Evolutionary conservation across 1,140 invertebrate species (phyloP).

Genomic region (Acromyrmex echinatior): DNA sequence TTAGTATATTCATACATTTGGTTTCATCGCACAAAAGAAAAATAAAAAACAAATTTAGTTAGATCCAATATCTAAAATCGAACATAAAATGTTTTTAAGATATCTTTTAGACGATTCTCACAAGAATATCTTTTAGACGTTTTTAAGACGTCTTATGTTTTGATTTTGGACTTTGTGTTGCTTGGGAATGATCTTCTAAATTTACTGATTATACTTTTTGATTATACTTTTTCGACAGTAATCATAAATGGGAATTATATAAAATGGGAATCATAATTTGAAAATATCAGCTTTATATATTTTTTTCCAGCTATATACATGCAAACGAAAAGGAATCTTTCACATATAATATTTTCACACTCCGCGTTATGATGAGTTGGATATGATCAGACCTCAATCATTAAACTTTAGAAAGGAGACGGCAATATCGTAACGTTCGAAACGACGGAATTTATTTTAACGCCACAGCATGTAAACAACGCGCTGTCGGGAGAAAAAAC

Average conservation of each 20-base stretch:
- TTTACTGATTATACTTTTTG: neutral
- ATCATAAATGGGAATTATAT: neutral
- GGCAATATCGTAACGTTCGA: neutral
- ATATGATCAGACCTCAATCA: neutral
- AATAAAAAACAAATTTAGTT: no score
- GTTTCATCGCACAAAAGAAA: no score
- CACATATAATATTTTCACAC: constrained; percentile 26
- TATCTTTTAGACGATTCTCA: no score
- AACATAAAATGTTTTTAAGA: no score
- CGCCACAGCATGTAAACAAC: neutral
- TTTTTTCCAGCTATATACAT: neutral
- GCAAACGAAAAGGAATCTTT: constrained; percentile 3
- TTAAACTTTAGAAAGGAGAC: neutral
- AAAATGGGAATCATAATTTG: neutral
- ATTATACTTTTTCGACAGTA: neutral
- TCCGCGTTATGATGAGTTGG: neutral
- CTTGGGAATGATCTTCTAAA: neutral
- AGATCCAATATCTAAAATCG: no score
- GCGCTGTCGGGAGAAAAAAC: neutral
- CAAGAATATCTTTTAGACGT: no score
- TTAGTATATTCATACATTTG: neutral
- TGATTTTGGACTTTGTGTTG: no score
- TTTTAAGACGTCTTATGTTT: no score
- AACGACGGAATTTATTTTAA: neutral
- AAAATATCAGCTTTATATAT: neutral